Base-by-base conservation (phyloP, 2,888 invertebrate genomes). In the Lasioglossum malachurum region DNA sequence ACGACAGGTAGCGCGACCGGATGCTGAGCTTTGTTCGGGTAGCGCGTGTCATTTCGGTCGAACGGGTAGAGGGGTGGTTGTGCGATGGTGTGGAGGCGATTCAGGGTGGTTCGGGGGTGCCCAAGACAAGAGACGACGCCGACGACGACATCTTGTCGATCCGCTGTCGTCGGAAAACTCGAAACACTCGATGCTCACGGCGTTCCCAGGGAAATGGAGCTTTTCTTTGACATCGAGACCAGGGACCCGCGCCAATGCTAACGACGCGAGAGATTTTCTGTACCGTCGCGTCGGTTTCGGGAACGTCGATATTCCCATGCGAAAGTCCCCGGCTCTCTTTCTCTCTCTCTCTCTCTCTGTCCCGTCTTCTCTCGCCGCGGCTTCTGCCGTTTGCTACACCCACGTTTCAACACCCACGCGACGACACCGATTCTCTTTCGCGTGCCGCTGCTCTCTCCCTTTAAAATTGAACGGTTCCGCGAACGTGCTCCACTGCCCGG, bases 191-290 rank as follows among this genome's bases (percentile, higher is more conserved):
- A 46, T 35, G 46, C 38, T 69, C 38, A 19, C 8, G 67, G 12
- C 1, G 31, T 10, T 14, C 19, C 12, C 10, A 14, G 27, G 38
- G 23, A 14, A 23, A 27, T 4, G 16, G 19, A 27, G 16, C 60
- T 67, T 67, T 74, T 82, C 76, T 82, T 78, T 77, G 84, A 78
- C 77, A 69, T 53, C 64, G 16, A 16, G 64, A 4, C 31, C 19
- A 12, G 44, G 16, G 69, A 60, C 38, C 53, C 46, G 53, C 67
- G 44, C 64, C 67, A 67, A 75, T 81, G 73, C 41, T 77, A 78
- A 84, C 74, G 74, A 69, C 69, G 82, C 74, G 77, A 46, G 57
- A 77, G 82, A 64, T 81, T 81, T 60, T 81, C 27, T 35, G 5
- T 14, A 0, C 23, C 23, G 53, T 53, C 53, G 53, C 23, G 53